Evolutionary conservation across 35 echinoderm and acorn worm species (phyloP).

Genomic region (Heliocidaris tuberculata): DNA sequence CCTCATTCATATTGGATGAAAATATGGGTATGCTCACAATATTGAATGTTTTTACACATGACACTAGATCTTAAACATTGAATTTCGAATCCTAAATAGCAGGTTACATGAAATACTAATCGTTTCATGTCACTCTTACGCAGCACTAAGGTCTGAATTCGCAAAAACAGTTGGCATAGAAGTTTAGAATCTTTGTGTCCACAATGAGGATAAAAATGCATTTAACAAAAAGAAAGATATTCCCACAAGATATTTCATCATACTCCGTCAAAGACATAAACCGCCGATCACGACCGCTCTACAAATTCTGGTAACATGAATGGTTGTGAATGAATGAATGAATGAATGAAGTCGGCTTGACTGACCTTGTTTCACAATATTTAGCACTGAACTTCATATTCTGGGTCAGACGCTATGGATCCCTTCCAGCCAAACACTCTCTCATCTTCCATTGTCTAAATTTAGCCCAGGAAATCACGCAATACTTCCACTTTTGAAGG

Average conservation of each 20-base stretch:
- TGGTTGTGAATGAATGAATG: slow-evolving; percentile 18
- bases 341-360: not conserved
- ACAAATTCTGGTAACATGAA: not conserved
- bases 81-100: too few species aligned
- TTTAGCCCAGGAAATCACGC: not conserved
- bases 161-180: not conserved
- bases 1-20: too few species aligned
- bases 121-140: too few species aligned
- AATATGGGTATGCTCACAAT: too few species aligned
- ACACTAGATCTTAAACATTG: too few species aligned
- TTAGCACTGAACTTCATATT: slow-evolving; percentile 32
- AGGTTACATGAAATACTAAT: too few species aligned
- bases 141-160: not conserved
- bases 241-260: not conserved
- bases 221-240: not conserved
- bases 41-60: too few species aligned
- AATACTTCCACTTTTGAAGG: slow-evolving; percentile 22
- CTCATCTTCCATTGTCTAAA: not conserved
- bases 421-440: not conserved
- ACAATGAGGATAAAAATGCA: not conserved
- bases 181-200: not conserved
- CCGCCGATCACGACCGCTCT: not conserved
- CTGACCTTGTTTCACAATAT: slow-evolving; percentile 29
- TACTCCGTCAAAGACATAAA: not conserved
- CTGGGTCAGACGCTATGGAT: not conserved